phyloP scores from a whole-genome alignment of 2,113 vertebrate genomes.

The Pteropus alecto region DNA sequence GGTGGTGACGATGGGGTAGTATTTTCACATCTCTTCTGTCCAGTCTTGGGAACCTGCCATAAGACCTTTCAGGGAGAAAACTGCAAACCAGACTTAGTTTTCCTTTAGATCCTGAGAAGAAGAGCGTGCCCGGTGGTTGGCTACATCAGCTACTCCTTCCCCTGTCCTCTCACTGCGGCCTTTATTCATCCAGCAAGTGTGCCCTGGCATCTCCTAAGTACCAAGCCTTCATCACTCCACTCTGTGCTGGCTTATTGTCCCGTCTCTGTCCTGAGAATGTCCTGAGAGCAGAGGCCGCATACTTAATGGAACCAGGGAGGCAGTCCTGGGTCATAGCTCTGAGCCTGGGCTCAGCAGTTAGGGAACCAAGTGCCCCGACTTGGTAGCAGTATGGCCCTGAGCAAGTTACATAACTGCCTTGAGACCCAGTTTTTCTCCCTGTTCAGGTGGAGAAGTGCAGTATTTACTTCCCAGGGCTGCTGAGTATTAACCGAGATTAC shows the following conservation, averaged over 20 bases:
- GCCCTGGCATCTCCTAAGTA: neutral
- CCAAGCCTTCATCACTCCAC: neutral
- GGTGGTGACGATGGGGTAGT: neutral
- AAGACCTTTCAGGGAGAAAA: neutral
- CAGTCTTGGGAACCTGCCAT: neutral
- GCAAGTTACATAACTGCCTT: neutral
- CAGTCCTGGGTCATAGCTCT: neutral
- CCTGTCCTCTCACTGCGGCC: rapidly evolving
- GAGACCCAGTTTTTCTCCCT: neutral
- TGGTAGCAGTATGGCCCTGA: neutral
- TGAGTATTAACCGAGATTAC: neutral
- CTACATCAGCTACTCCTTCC: neutral
- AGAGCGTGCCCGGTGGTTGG: neutral
- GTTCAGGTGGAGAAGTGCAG: neutral
- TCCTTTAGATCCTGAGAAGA: neutral
- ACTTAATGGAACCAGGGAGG: neutral
- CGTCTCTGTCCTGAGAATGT: neutral
- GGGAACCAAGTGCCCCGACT: neutral
- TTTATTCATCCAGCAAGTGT: neutral
- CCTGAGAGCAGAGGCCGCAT: neutral
- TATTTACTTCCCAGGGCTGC: neutral
- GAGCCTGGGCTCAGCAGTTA: neutral
- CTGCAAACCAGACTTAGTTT: neutral
- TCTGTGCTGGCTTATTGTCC: neutral
- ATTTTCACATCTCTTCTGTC: neutral